Evolutionary conservation across 1,140 invertebrate genomes (phyloP).

Genomic region (Bombus waltoni): DNA sequence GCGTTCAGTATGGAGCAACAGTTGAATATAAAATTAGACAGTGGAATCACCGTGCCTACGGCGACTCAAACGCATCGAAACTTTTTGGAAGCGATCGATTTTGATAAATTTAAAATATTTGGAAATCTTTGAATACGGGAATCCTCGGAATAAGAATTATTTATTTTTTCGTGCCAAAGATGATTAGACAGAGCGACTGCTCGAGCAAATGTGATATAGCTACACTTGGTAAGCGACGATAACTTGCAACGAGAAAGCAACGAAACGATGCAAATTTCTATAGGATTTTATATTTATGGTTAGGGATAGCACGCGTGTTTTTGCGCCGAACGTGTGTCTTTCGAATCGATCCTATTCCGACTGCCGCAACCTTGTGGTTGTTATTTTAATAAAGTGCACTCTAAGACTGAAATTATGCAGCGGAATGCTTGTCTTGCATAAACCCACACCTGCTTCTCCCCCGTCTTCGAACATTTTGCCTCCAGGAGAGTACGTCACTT

Average conservation of each 20-base stretch:
- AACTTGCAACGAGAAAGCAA: neutral
- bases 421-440: slow-evolving; percentile 54
- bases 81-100: slow-evolving; percentile 3
- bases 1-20: neutral
- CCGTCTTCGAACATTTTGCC: slow-evolving; percentile 23
- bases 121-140: neutral
- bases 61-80: neutral
- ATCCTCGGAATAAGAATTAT: neutral
- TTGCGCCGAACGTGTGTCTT: neutral
- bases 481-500: slow-evolving; percentile 22
- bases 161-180: neutral
- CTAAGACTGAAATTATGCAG: slow-evolving; percentile 53
- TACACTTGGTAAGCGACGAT: neutral
- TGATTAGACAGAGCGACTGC: neutral
- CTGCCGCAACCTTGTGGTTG: slow-evolving; percentile 21
- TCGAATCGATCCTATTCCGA: slow-evolving; percentile 5
- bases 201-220: neutral
- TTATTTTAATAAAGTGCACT: slow-evolving; percentile 58
- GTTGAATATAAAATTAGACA: neutral
- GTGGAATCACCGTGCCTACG: neutral
- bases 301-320: neutral
- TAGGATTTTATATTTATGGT: neutral
- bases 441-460: slow-evolving; percentile 41
- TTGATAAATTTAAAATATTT: slow-evolving; percentile 6
- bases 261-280: neutral